Base-by-base conservation (phyloP, 2,888 invertebrate species). In the Loripinus fragilis region DNA sequence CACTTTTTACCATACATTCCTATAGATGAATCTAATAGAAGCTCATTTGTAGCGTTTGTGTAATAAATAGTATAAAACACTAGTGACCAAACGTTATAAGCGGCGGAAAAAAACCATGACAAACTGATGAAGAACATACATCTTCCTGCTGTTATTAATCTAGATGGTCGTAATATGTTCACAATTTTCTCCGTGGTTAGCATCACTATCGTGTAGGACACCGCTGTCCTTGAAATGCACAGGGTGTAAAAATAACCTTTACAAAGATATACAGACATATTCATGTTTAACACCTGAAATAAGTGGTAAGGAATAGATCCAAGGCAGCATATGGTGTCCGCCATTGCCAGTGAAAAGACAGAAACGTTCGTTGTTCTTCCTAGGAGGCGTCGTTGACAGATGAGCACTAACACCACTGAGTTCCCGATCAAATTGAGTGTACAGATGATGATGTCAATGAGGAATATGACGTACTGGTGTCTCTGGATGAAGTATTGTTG, bases 51-150 rank as follows among this genome's bases (percentile, higher is more conserved):
- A 30, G 70, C 20, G 41, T 84, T 76, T 71, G 74, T 76, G 69
- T 83, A 78, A 38, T 83, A 83, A 20, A 84, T 78, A 2, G 86
- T 87, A 71, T 88, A 91, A 42, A 91, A 83, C 8, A 91, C 89
- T 28, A 90, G 87, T 33, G 89, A 84, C 92, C 92, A 92, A 28
- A 92, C 87, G 78, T 91, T 92, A 76, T 90, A 92, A 10, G 92
- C 89, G 0, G 91, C 86, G 0, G 91, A 88, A 76, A 91, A 92
- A 82, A 92, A 92, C 91, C 92, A 92, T 17, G 90, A 86, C 17
- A 92, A 78, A 71, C 89, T 91, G n/a, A 91, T 89, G 55, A 90
- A 91, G 79, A 92, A 92, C 85, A 92, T 86, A 71, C 89, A 88
- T 20, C 88, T 66, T n/a, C 89, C 89, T 1, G 88, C 85, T 0